Base-by-base conservation (phyloP, 2,113 vertebrate species). In the Rhea pennata region DNA sequence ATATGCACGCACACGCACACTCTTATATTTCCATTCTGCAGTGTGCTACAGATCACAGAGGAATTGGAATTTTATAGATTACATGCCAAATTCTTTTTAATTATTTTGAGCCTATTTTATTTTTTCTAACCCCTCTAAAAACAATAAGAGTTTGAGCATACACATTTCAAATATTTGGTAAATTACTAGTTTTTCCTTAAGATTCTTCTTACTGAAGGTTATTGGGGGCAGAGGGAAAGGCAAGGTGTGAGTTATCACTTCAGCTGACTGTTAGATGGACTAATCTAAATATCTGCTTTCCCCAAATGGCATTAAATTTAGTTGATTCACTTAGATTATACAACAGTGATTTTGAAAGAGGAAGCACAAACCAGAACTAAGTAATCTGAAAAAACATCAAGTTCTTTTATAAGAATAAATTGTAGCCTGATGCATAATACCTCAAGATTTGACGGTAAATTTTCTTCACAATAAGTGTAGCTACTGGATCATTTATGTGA, bases 341-440 rank as follows among this genome's bases (percentile, higher is more conserved):
- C 33, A 82, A 59, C 53, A 42, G 48, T 40, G 17, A 67, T 42
- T 90, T 93, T 82, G 46, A 85, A 2, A 89, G 16, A 83, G 33
- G 3, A 88, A 24, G 7, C 36, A 77, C 4, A 24, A 93, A 61
- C 51, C 85, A 80, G 44, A 80, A 83, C 14, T 17, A 91, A 61
- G 56, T 40, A 92, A 81, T 42, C 42, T 15, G 11, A 74, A 56
- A 81, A 95, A 93, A 77, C 15, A 88, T 23, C 36, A 39, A 31
- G 42, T 84, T 84, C n/a, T 85, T 90, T 88, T 42, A 66, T 39
- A 74, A 20, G 15, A 93, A 77, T 86, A 81, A 93, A 92, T 11
- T 82, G 51, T 61, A 87, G 13, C 22, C 36, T 77, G 48, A 73
- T 58, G 69, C 39, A 56, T 12, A 91, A 74, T 59, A 84, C n/a